These are phyloP conservation scores for Calidris pugnax DNA, from an alignment of 2,113 vertebrate genomes.

Conservation along the genomic window DNA sequence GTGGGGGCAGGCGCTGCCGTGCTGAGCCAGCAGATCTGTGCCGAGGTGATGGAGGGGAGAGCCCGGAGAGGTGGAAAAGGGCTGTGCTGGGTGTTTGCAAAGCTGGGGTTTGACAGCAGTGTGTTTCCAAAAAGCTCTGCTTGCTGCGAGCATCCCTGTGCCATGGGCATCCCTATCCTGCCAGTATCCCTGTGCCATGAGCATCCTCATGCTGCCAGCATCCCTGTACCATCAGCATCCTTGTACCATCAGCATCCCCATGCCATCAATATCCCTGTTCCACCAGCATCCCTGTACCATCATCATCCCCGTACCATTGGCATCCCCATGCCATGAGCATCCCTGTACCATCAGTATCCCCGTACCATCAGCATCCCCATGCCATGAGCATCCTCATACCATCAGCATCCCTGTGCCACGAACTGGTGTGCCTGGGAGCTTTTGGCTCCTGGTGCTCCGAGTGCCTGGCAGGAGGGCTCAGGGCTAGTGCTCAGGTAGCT, in stretches of 20 bases:
- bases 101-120: background rate
- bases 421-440: background rate
- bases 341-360: background rate
- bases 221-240: too few species aligned
- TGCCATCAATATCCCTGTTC: too few species aligned
- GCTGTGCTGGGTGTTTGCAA: background rate
- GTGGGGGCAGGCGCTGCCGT: background rate
- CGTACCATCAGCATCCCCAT: background rate
- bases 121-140: background rate
- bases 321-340: background rate
- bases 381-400: accelerated
- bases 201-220: too few species aligned
- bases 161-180: too few species aligned
- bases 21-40: background rate
- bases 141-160: background rate
- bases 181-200: background rate
- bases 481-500: accelerated
- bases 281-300: too few species aligned
- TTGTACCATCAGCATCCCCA: background rate
- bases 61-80: accelerated
- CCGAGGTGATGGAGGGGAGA: background rate
- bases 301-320: too few species aligned
- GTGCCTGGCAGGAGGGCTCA: background rate
- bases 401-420: accelerated
- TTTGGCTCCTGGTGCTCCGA: background rate